Base-by-base conservation (phyloP, 2,888 invertebrate species). In the Hypomecis punctinalis region DNA sequence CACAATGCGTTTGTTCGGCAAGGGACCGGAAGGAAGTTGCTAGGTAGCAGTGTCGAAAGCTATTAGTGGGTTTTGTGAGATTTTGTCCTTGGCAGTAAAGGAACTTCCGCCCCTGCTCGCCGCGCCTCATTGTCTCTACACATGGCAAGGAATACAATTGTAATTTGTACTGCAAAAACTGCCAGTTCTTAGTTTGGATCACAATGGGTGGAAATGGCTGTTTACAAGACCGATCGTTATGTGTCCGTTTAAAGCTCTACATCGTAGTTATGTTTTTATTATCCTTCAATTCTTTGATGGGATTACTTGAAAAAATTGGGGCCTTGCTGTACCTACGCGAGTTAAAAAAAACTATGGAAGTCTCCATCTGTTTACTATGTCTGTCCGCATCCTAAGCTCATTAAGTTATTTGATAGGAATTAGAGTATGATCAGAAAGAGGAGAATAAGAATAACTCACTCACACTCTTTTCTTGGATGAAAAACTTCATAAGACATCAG, bases 11-110 rank as follows among this genome's bases (percentile, higher is more conserved):
- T 57, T 63, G 58, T 75, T 75, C 71, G 63, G 71, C 66, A 66
- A 76, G 68, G 74, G 75, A 73, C 80, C 85, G 83, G 85, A 83
- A 85, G 86, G 85, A 85, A 83, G 74, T 72, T 60, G 66, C 66
- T 61, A 68, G 67, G 66, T 67, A 69, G 68, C 57, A 62, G 70
- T 70, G 76, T 71, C 56, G 66, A 76, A 77, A 78, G 70, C 71
- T 69, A 76, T 76, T 74, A 77, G 63, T 36, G 59, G 67, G 46
- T 58, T 67, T 76, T 72, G 75, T 77, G 64, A 73, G 70, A 71
- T 76, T 61, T 72, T 70, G 74, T 75, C 71, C 72, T 72, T 72
- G 67, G 43, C 67, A 49, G 46, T 68, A 74, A 75, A 78, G 76
- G 60, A 67, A 71, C 76, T 78, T 81, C 79, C 81, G 77, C 36